phyloP scores from a whole-genome alignment of 2,113 vertebrate genomes.

The Pseudolaguvia tuberculata region DNA sequence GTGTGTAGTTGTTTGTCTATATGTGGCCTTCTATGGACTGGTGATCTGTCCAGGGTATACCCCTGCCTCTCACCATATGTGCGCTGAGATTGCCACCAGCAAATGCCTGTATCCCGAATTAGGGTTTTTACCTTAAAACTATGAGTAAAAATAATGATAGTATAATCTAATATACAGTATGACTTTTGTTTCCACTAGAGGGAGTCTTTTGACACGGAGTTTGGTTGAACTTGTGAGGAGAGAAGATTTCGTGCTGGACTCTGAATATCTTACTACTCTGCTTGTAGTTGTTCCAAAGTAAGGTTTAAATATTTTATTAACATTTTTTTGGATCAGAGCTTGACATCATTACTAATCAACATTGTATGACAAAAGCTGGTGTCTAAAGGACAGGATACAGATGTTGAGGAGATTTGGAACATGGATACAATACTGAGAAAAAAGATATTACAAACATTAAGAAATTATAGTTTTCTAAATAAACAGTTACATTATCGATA shows the following conservation, averaged over 20 bases:
- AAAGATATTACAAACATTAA: neutral
- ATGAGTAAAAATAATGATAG: neutral
- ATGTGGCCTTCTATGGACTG: too few relatives aligned
- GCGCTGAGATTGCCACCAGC: too few relatives aligned
- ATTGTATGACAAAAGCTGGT: neutral
- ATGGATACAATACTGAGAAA: neutral
- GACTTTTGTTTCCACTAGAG: conserved; percentile 65
- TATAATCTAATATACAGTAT: conserved; percentile 31
- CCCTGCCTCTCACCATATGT: too few relatives aligned
- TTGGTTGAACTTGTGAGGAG: conserved; percentile 95
- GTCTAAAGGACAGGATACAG: neutral
- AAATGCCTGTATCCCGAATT: too few relatives aligned
- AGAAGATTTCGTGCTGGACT: conserved; percentile 95
- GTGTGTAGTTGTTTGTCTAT: too few relatives aligned
- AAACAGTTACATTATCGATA: too few relatives aligned
- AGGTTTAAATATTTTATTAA: conserved; percentile 47
- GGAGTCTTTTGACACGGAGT: conserved; percentile 93
- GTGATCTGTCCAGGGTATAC: too few relatives aligned
- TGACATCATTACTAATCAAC: neutral
- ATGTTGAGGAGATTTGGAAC: neutral
- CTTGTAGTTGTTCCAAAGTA: conserved; percentile 97
- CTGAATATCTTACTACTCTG: conserved; percentile 91
- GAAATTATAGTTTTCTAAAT: neutral
- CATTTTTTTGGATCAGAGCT: neutral
- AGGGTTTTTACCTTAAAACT: neutral